Evolutionary conservation across 2,888 invertebrate species (phyloP).

Genomic region (Erebia ligea): DNA sequence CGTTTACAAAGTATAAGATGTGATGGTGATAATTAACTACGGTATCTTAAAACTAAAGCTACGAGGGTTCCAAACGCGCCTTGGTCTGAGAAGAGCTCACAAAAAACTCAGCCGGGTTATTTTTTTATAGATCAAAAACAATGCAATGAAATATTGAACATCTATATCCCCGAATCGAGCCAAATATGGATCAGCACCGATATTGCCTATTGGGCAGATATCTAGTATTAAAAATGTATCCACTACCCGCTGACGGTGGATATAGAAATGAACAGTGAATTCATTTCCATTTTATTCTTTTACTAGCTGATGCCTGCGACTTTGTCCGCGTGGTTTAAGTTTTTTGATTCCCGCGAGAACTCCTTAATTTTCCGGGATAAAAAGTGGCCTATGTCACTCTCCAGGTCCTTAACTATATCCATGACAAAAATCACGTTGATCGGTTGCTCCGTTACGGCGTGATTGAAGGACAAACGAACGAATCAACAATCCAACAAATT

Average conservation of each 20-base stretch:
- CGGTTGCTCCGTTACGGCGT: too few relatives aligned
- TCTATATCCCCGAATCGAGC: constrained; percentile 11
- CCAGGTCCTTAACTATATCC: too few relatives aligned
- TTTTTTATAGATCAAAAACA: background rate
- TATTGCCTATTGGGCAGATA: constrained; percentile 31
- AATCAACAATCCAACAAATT: too few relatives aligned
- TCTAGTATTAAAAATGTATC: constrained; percentile 30
- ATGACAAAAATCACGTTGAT: too few relatives aligned
- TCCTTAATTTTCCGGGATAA: background rate
- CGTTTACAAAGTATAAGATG: too few relatives aligned
- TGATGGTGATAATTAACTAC: too few relatives aligned
- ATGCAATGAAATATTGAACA: constrained; percentile 14
- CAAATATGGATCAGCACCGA: constrained; percentile 23
- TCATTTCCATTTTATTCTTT: background rate
- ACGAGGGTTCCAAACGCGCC: too few relatives aligned
- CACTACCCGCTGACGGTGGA: constrained; percentile 24
- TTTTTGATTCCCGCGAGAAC: background rate
- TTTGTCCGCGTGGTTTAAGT: background rate
- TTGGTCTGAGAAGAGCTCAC: too few relatives aligned
- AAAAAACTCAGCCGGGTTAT: background rate
- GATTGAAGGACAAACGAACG: too few relatives aligned
- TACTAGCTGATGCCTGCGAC: too few relatives aligned
- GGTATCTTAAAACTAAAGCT: too few relatives aligned
- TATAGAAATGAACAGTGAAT: constrained; percentile 21
- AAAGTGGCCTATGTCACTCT: too few relatives aligned